phyloP scores from a whole-genome alignment of 1,140 invertebrate genomes.

The Apis laboriosa region DNA sequence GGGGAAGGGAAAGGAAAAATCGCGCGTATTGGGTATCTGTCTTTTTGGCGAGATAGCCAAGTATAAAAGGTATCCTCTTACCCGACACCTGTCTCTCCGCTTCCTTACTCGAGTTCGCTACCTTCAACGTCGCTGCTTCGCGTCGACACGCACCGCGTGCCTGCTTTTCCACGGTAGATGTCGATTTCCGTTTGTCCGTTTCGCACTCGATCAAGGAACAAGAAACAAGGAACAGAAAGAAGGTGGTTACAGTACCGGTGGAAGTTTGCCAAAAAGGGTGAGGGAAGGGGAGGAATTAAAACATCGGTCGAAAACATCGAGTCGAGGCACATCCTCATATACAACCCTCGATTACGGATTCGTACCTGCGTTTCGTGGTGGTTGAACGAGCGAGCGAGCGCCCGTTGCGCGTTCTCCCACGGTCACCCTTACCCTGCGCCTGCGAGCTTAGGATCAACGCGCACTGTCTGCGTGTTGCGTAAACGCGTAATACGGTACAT shows the following conservation, averaged over 20 bases:
- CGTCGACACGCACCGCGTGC: neutral
- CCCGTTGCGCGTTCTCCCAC: slow-evolving; percentile 70
- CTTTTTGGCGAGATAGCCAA: neutral
- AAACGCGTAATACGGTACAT: slow-evolving; percentile 71
- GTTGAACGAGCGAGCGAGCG: neutral
- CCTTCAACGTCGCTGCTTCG: neutral
- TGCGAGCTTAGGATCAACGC: slow-evolving; percentile 73
- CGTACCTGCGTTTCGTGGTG: slow-evolving; percentile 23
- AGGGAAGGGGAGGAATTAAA: slow-evolving; percentile 2
- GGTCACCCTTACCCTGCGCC: slow-evolving; percentile 68
- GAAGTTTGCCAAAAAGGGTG: neutral
- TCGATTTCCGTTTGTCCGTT: neutral
- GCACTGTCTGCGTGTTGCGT: slow-evolving; percentile 66
- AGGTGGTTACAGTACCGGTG: too few species aligned
- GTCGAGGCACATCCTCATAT: neutral
- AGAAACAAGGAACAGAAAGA: neutral
- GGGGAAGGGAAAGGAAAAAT: neutral
- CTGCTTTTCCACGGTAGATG: neutral
- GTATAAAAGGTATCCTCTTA: neutral
- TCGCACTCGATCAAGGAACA: neutral
- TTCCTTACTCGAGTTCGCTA: neutral
- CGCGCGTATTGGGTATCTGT: slow-evolving; percentile 6
- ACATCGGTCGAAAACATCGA: neutral
- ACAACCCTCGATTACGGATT: slow-evolving; percentile 7
- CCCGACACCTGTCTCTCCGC: slow-evolving; percentile 5